A percentile compares a stretch with the other conserved stretches of the same genome.
Conservation (phyloP, 1,140 invertebrate species). For the Dendrolimus kikuchii region DNA sequence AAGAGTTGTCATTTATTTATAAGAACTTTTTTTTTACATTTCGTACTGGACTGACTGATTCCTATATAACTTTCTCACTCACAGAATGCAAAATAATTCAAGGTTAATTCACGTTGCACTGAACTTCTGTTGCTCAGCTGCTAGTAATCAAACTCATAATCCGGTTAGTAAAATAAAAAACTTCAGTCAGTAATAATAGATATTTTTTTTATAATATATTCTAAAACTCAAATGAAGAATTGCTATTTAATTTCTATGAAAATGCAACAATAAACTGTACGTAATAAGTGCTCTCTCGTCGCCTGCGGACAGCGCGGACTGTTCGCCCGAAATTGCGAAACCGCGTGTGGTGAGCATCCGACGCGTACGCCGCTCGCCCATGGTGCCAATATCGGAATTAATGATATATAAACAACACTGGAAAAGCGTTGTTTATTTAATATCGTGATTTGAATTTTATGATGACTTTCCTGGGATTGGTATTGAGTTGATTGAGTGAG, state of each 20-base stretch:
- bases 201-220: too few species aligned
- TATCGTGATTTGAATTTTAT: slow-evolving; percentile 2
- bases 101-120: too few species aligned
- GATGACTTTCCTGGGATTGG: slow-evolving; percentile 1
- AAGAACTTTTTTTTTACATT: too few species aligned
- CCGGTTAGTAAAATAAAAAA: too few species aligned
- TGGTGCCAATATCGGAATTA: slow-evolving; percentile 37
- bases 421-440: neutral
- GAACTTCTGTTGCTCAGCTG: too few species aligned
- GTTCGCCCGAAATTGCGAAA: slow-evolving; percentile 60
- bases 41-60: too few species aligned
- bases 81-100: too few species aligned
- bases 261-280: slow-evolving; percentile 16
- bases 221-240: neutral
- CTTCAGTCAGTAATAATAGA: too few species aligned
- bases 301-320: slow-evolving; percentile 57
- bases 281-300: slow-evolving; percentile 30
- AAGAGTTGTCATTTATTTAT: too few species aligned
- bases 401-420: slow-evolving; percentile 1
- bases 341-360: slow-evolving; percentile 37
- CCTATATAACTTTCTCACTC: too few species aligned
- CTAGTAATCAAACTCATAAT: too few species aligned
- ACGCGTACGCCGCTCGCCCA: slow-evolving; percentile 16
- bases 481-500: neutral
- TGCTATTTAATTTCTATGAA: slow-evolving; percentile 2